These are phyloP conservation scores for Tiphia femorata DNA, from an alignment of 2,888 invertebrate species.

Conservation along the genomic window DNA sequence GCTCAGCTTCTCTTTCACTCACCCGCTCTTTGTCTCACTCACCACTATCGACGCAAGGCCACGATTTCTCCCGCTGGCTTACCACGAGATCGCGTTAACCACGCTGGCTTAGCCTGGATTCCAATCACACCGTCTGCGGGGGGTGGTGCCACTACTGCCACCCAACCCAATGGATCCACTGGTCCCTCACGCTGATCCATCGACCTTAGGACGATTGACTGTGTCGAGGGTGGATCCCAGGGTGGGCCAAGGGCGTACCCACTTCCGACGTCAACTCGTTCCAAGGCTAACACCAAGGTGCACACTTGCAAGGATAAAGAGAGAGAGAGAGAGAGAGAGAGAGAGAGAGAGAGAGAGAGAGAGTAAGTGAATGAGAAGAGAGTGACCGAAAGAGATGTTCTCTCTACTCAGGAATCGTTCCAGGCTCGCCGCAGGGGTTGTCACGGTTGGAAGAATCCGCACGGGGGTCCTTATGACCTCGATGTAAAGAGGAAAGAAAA, in stretches of 20 bases:
- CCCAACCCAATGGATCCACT: not conserved
- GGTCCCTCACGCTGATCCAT: too few relatives aligned
- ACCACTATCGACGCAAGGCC: not conserved
- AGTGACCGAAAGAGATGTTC: too few relatives aligned
- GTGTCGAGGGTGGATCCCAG: too few relatives aligned
- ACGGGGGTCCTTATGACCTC: conserved; percentile 22
- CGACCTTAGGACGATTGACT: not conserved
- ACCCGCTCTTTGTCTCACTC: too few relatives aligned
- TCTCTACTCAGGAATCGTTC: not conserved
- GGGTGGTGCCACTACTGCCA: not conserved
- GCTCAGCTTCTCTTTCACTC: too few relatives aligned
- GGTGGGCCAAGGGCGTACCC: conserved; percentile 23
- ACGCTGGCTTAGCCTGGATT: conserved; percentile 45
- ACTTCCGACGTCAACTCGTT: conserved; percentile 9
- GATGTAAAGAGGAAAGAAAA: conserved; percentile 1
- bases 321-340: too few relatives aligned
- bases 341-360: too few relatives aligned
- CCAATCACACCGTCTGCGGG: conserved; percentile 27
- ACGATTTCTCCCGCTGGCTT: not conserved
- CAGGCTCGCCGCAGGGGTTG: conserved; percentile 16
- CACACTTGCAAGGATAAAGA: too few relatives aligned
- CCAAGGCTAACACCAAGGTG: too few relatives aligned
- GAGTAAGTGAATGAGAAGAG: too few relatives aligned
- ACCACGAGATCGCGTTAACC: conserved; percentile 39
- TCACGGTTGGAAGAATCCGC: conserved; percentile 12